Percentiles rank a stretch among this genome's conserved stretches.
Evolutionary conservation across 2,888 invertebrate species (phyloP).

Genomic region (Latrodectus elegans): DNA sequence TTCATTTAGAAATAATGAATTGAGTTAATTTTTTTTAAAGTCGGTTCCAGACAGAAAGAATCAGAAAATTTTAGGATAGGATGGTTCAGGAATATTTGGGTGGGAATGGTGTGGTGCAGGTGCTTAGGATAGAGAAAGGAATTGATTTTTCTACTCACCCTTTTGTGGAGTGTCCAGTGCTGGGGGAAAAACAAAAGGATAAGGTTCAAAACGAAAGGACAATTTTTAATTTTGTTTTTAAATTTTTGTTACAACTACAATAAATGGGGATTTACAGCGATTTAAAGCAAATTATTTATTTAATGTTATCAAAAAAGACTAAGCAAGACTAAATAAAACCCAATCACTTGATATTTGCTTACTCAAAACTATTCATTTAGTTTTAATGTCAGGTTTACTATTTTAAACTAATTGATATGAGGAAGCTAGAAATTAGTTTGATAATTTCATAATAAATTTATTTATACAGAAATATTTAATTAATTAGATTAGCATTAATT

Average conservation of each 20-base stretch:
- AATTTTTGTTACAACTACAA: conserved; percentile 37
- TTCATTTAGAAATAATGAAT: not conserved
- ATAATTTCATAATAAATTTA: too few relatives aligned
- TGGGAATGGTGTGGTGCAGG: conserved; percentile 33
- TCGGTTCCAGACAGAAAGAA: not conserved
- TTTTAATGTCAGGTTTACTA: too few relatives aligned
- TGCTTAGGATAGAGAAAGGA: conserved; percentile 60
- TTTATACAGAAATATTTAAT: too few relatives aligned
- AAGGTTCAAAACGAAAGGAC: conserved; percentile 62
- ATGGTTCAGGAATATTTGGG: conserved; percentile 14
- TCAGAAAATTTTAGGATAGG: conserved; percentile 9
- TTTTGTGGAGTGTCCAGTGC: conserved; percentile 69
- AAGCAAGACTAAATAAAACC: too few relatives aligned
- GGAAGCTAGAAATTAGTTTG: too few relatives aligned
- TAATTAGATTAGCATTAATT: too few relatives aligned
- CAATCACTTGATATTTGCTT: too few relatives aligned
- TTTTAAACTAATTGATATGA: too few relatives aligned
- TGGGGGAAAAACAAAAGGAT: conserved; percentile 69
- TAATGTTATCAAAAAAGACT: not conserved
- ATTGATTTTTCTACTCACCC: conserved; percentile 70
- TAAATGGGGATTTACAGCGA: conserved; percentile 23
- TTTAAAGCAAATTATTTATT: not conserved
- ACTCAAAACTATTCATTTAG: too few relatives aligned
- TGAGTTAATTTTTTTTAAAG: not conserved
- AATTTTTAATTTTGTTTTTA: conserved; percentile 17